Percentiles rank a stretch among this genome's conserved stretches.
Evolutionary conservation across 2,797 vertebrate species (phyloP).

Genomic region (Pogoniulus pusillus): DNA sequence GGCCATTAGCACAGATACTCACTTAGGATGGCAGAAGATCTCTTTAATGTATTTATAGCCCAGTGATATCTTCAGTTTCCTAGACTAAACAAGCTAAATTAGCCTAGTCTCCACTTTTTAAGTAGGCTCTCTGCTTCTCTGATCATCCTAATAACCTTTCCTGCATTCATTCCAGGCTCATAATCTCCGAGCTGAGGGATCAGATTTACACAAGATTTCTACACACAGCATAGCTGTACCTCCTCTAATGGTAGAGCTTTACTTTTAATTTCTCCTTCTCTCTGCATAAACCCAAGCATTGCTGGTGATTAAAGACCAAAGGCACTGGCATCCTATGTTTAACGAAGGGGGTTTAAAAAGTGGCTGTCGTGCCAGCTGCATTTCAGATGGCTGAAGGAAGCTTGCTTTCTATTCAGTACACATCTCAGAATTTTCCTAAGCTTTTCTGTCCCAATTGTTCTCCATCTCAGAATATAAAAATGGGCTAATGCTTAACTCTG

Average conservation of each 20-base stretch:
- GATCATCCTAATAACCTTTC: background rate
- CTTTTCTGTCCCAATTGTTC: background rate
- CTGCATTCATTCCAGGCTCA: background rate
- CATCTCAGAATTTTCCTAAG: background rate
- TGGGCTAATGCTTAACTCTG: background rate
- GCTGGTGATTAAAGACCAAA: background rate
- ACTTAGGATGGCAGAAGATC: background rate
- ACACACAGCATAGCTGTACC: background rate
- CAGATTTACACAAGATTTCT: background rate
- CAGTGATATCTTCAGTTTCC: background rate
- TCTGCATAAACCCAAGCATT: background rate
- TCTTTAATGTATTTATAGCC: background rate
- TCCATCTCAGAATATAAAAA: background rate
- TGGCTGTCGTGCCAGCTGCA: background rate
- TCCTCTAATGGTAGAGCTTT: background rate
- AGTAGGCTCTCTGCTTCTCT: background rate
- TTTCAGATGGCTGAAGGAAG: background rate
- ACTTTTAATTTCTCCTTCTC: background rate
- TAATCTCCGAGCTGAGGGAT: background rate
- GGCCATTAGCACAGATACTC: background rate
- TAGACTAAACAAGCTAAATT: background rate
- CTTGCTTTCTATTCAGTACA: background rate
- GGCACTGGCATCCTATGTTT: background rate
- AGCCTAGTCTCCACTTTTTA: background rate
- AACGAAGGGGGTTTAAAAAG: background rate